Percentiles rank a stretch among this genome's conserved stretches.
phyloP scores from a whole-genome alignment of 2,113 vertebrate species.

The Hiodon alosoides region DNA sequence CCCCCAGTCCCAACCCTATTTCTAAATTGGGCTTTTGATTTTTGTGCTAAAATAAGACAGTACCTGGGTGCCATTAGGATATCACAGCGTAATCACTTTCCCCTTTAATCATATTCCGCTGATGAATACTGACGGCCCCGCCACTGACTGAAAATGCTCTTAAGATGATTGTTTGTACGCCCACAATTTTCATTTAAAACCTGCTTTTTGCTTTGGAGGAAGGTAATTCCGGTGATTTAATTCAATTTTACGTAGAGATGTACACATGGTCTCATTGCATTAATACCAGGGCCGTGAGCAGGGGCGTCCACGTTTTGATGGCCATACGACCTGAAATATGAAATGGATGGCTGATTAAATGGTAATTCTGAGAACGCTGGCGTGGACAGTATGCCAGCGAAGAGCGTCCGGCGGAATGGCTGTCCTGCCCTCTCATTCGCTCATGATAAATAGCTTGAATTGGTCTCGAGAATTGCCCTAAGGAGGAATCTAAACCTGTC shows the following conservation, averaged over 20 bases:
- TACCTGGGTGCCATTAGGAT: neutral
- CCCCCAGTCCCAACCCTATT: neutral
- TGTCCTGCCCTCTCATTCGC: no score
- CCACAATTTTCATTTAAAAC: neutral
- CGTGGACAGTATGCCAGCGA: no score
- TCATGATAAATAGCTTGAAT: no score
- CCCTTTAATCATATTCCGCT: neutral
- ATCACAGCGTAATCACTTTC: neutral
- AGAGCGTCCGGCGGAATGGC: no score
- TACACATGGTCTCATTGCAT: neutral
- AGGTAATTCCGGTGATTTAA: neutral
- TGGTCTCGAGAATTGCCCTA: no score
- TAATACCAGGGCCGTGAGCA: neutral
- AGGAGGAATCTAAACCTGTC: no score
- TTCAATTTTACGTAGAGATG: neutral
- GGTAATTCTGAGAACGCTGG: no score
- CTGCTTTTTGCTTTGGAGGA: neutral
- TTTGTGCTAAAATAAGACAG: neutral
- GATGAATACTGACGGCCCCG: neutral
- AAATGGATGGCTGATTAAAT: no score
- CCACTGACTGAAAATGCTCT: neutral
- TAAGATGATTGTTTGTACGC: neutral
- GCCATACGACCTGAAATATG: no score
- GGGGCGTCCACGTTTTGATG: no score
- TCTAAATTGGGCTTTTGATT: slow-evolving; percentile 1